phyloP scores from a whole-genome alignment of 2,113 vertebrate genomes.

The Anseranas semipalmata region DNA sequence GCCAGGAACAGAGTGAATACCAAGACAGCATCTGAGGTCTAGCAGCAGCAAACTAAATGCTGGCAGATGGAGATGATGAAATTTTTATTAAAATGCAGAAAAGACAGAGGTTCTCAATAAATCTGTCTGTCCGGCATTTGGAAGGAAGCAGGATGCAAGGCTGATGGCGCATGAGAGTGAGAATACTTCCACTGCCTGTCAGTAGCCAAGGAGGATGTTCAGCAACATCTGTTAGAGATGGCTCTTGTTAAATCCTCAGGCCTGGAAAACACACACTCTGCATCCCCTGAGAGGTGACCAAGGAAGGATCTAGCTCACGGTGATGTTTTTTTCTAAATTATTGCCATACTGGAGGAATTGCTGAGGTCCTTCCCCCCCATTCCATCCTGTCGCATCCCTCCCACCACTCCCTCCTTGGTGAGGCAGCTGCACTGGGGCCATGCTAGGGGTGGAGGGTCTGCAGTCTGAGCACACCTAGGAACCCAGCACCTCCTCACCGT shows the following conservation, averaged over 20 bases:
- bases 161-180: not conserved
- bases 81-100: slow-evolving; percentile 28
- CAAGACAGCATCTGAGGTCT: not conserved
- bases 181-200: not conserved
- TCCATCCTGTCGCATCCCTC: not conserved
- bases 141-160: slow-evolving; percentile 13
- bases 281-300: not conserved
- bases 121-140: not conserved
- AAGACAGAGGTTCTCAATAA: slow-evolving; percentile 7
- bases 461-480: not conserved
- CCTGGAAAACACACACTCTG: not conserved
- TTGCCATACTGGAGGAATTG: not conserved
- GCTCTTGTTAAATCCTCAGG: not conserved
- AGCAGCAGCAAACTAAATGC: not conserved
- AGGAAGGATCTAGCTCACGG: not conserved
- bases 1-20: not conserved
- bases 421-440: not conserved
- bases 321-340: not conserved
- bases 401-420: fast-evolving
- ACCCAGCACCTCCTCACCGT: not conserved
- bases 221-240: not conserved
- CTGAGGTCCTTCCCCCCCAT: not conserved
- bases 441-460: not conserved
- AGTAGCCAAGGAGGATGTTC: slow-evolving; percentile 5
- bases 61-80: not conserved